Evolutionary conservation across 2,888 invertebrate species (phyloP).

Genomic region (Eremobia ochroleuca): DNA sequence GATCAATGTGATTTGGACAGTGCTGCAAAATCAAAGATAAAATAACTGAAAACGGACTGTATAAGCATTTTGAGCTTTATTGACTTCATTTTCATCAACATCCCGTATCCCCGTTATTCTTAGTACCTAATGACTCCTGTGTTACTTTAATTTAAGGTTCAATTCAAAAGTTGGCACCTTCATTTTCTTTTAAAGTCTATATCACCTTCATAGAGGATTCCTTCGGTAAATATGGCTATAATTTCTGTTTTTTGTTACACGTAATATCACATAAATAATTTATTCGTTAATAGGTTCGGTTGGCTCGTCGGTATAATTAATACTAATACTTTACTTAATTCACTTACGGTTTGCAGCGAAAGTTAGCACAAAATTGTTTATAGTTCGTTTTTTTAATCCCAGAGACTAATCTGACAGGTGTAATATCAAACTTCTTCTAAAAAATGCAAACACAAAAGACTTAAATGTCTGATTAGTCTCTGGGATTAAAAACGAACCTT

Average conservation of each 20-base stretch:
- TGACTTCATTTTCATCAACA: neutral
- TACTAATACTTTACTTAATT: constrained; percentile 49
- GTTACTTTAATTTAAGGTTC: neutral
- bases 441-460: too few species aligned
- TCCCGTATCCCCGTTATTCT: neutral
- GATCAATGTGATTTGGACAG: too few species aligned
- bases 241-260: constrained; percentile 51
- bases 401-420: too few species aligned
- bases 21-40: too few species aligned
- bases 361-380: neutral
- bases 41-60: too few species aligned
- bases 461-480: too few species aligned
- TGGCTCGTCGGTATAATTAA: constrained; percentile 47
- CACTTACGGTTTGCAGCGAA: constrained; percentile 45
- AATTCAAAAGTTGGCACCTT: neutral
- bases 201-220: constrained; percentile 15
- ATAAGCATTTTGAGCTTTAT: neutral
- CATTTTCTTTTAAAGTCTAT: constrained; percentile 33
- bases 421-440: too few species aligned
- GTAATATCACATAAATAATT: constrained; percentile 47
- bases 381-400: too few species aligned
- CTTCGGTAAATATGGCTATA: constrained; percentile 22
- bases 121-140: neutral
- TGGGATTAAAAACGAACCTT: too few species aligned
- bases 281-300: constrained; percentile 43